Evolutionary conservation across 2,888 invertebrate genomes (phyloP).

Genomic region (Hemistola chrysoprasaria): DNA sequence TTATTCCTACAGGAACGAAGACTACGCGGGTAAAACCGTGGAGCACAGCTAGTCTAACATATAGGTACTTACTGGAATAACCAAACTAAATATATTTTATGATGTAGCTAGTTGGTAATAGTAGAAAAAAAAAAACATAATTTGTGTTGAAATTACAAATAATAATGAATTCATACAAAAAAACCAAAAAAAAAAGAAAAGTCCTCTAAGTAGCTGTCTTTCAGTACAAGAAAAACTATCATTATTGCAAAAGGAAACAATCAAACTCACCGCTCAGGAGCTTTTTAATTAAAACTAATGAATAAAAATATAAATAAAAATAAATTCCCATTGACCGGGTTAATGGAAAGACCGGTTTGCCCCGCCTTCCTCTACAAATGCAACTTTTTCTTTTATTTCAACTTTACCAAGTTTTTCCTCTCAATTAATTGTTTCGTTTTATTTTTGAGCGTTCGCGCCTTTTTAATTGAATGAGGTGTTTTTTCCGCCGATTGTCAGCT

Average conservation of each 20-base stretch:
- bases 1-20: too few species aligned
- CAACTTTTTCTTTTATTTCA: constrained; percentile 15
- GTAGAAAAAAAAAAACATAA: too few species aligned
- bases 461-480: constrained; percentile 35
- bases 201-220: too few species aligned
- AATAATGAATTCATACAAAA: too few species aligned
- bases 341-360: constrained; percentile 28
- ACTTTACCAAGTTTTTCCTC: constrained; percentile 28
- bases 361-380: constrained; percentile 12
- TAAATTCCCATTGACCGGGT: constrained; percentile 32
- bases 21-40: too few species aligned
- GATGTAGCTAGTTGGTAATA: too few species aligned
- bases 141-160: too few species aligned
- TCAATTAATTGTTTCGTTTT: constrained; percentile 41
- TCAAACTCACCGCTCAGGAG: constrained; percentile 3
- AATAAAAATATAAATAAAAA: constrained; percentile 27
- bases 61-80: too few species aligned
- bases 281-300: constrained; percentile 35
- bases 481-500: constrained; percentile 21
- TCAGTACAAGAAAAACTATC: constrained; percentile 1
- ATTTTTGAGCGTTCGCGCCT: constrained; percentile 29
- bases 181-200: too few species aligned
- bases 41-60: too few species aligned
- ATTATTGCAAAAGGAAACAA: neutral
- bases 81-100: too few species aligned